These are phyloP conservation scores for Chrysopa pallens DNA, from an alignment of 1,140 invertebrate species.

Conservation along the genomic window DNA sequence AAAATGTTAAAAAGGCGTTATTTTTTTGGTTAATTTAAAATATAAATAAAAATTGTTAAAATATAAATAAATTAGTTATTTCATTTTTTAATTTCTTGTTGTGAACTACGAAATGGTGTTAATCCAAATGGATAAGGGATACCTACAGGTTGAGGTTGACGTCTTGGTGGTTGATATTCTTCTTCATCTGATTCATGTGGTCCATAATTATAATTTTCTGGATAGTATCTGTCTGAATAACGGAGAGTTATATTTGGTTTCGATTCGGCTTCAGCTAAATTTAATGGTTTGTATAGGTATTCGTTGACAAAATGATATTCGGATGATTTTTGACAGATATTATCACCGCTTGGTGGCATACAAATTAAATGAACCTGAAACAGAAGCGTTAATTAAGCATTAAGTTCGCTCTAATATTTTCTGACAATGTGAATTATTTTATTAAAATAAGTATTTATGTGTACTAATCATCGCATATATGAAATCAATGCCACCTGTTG, in stretches of 20 bases:
- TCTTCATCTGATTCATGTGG: constrained; percentile 42
- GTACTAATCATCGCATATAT: too few relatives aligned
- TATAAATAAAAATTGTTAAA: too few relatives aligned
- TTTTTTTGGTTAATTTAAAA: too few relatives aligned
- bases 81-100: too few relatives aligned
- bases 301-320: constrained; percentile 88
- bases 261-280: constrained; percentile 56
- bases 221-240: constrained; percentile 74
- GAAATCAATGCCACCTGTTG: too few relatives aligned
- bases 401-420: too few relatives aligned
- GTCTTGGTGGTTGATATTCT: constrained; percentile 19
- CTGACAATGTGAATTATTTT: too few relatives aligned
- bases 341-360: constrained; percentile 76
- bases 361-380: constrained; percentile 74
- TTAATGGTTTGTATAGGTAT: constrained; percentile 76
- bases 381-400: constrained; percentile 2
- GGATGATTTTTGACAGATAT: constrained; percentile 74
- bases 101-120: constrained; percentile 1
- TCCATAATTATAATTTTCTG: constrained; percentile 50
- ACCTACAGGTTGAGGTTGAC: constrained; percentile 14
- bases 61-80: too few relatives aligned
- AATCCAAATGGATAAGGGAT: constrained; percentile 11
- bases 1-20: too few relatives aligned
- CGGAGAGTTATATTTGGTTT: constrained; percentile 65
- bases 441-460: too few relatives aligned